Base-by-base conservation (phyloP, 2,888 invertebrate species). In the Labia minor region DNA sequence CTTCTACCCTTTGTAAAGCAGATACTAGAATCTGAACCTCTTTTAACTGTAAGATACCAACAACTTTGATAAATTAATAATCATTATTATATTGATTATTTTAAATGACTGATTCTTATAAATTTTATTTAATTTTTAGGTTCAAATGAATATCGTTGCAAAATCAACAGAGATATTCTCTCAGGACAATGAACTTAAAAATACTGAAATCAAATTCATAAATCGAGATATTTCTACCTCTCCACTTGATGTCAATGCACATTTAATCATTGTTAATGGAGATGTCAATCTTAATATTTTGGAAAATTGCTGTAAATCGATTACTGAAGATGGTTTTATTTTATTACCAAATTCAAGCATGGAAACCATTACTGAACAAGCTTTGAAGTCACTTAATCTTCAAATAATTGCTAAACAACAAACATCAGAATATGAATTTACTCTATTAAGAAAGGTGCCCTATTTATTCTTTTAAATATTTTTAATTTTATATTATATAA, bases 21-120 rank as follows among this genome's bases (percentile, higher is more conserved):
- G 65, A 80, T 86, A 70, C 78, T 92, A 65, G 85, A 87, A 76
- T 81, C 81, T 18, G 92, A 94, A 79, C 92, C 93, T 63, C 82
- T 83, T 77, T 80, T 88, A 70, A 81, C 85, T 66, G 79, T 79
- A 70, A 75, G 76, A 75, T n/a, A n/a, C n/a, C n/a, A n/a, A n/a
- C n/a, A n/a, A 26, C n/a, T n/a, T n/a, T n/a, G n/a, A n/a, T n/a
- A n/a, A n/a, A n/a, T n/a, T n/a, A n/a, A n/a, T 67, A 21, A 11
- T 21, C 14, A n/a, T n/a, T n/a, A n/a, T n/a, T n/a, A n/a, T n/a
- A n/a, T n/a, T n/a, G n/a, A 21, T 1, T 67, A 65, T 21, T n/a
- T 19, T 19, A 14, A 19, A 14, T 16, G n/a, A 3, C 37, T 33
- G 16, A 8, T n/a, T 11, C 65, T 16, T 21, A 18, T 14, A 61